phyloP scores from a whole-genome alignment of 2,797 vertebrate species.

The Orestias chungarensis region DNA sequence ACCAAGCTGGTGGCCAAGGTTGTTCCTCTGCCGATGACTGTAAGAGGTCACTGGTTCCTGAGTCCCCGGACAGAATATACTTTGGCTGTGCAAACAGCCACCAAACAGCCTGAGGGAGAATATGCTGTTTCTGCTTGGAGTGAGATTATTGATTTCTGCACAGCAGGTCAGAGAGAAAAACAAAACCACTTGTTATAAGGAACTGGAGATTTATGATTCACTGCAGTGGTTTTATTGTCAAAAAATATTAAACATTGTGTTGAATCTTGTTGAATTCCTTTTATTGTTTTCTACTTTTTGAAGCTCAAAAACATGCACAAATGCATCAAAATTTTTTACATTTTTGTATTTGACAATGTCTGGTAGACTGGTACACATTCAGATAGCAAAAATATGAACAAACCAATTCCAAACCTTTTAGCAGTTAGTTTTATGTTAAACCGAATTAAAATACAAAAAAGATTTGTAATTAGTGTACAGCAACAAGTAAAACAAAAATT shows the following conservation, averaged over 20 bases:
- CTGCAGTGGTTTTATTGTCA: not conserved
- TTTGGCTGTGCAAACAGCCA: slow-evolving; percentile 91
- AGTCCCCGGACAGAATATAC: slow-evolving; percentile 95
- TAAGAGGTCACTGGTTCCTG: slow-evolving; percentile 95
- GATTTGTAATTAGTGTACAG: not conserved
- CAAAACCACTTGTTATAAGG: not conserved
- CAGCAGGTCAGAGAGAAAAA: slow-evolving; percentile 81
- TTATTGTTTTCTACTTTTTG: not conserved
- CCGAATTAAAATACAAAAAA: not conserved
- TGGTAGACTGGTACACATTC: not conserved
- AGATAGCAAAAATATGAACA: not conserved
- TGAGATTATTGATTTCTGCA: slow-evolving; percentile 93
- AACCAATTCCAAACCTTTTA: not conserved
- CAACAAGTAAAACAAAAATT: not conserved
- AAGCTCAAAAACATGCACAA: no score
- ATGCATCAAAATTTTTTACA: no score
- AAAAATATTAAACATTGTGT: no score
- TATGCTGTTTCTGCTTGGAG: slow-evolving; percentile 93
- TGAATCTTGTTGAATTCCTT: not conserved
- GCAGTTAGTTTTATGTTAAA: not conserved
- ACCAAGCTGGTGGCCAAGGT: slow-evolving; percentile 95
- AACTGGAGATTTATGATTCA: no score
- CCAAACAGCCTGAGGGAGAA: slow-evolving; percentile 90
- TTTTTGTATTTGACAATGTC: no score
- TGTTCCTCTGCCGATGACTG: slow-evolving; percentile 92